These are phyloP conservation scores for Papilio xuthus DNA, from an alignment of 1,140 invertebrate genomes.

Conservation along the genomic window DNA sequence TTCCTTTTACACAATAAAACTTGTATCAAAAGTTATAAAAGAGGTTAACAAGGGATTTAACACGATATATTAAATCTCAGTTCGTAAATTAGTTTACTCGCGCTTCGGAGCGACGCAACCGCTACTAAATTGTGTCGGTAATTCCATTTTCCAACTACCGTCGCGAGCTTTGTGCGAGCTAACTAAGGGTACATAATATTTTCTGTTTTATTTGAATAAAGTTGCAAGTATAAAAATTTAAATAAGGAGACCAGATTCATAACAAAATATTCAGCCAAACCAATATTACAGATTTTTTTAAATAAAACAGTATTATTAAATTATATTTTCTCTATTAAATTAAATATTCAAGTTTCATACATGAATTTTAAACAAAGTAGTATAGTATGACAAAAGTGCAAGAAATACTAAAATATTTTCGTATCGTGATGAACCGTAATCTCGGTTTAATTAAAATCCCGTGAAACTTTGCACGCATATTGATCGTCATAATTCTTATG, in stretches of 20 bases:
- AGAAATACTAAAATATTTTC: slow-evolving; percentile 22
- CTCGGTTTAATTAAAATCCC: slow-evolving; percentile 37
- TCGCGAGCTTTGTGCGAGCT: slow-evolving; percentile 10
- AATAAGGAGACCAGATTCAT: too few relatives aligned
- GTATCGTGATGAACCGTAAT: slow-evolving; percentile 31
- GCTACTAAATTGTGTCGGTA: slow-evolving; percentile 14
- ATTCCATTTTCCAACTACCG: slow-evolving; percentile 26
- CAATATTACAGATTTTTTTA: too few relatives aligned
- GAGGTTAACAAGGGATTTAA: slow-evolving; percentile 8
- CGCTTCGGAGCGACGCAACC: not conserved
- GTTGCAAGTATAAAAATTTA: not conserved
- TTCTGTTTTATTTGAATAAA: not conserved
- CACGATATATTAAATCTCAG: slow-evolving; percentile 29
- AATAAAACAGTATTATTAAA: too few relatives aligned
- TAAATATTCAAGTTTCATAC: not conserved
- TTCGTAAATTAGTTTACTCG: slow-evolving; percentile 17
- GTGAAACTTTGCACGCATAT: slow-evolving; percentile 33
- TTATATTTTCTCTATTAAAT: too few relatives aligned
- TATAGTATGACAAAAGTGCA: not conserved
- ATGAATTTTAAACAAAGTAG: not conserved
- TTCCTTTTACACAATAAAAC: not conserved
- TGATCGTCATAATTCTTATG: slow-evolving; percentile 27
- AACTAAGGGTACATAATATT: not conserved
- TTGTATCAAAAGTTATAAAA: not conserved
- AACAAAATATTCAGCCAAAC: too few relatives aligned